Evolutionary conservation across 2,888 invertebrate species (phyloP), one percentile per base, ranked within the genome.

Genomic region (Microplitis deprimator): DNA sequence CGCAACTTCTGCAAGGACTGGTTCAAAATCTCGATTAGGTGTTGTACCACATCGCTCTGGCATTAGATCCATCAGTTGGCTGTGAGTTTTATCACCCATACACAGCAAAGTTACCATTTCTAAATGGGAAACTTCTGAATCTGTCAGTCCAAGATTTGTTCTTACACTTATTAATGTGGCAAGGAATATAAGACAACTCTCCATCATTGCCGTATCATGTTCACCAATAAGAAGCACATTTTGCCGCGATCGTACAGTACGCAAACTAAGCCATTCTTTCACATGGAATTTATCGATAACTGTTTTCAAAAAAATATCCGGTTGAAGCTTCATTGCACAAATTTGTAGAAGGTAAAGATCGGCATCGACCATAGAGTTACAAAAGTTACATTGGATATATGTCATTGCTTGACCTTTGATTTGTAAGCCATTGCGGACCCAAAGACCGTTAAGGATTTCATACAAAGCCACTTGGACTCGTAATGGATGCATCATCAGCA

Each of bases 361-460:
- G 88, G 98, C 96, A 90, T 99, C 98, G 10, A 98, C 97, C 97
- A 98, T 98, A 10, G 98, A 98, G 91, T 98, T 98, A 91, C 98
- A 98, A 91, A 99, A 98, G 91, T 98, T 98, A 84, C 97, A 97
- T 91, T 99, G 98, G 86, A 98, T 97, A 91, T 99, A 99, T 17
- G 98, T 98, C 98, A 98, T 98, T 59, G 98, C 98, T 91, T 99
- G 98, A n/a, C 98, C 98, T 90, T 97, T 97, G 87, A 99, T 98
- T 92, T 98, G 98, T 8, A 98, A 92, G 0, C 98, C 99, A 91
- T 98, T 99, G 81, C 98, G 94, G 73, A 98, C 97, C 98, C 98
- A 99, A 87, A 98, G 93, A 7, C 97, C 97, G 79, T 96, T 95
- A 79, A 97, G 92, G 85, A 99, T 97, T 92, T 98, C 98, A 90